Percentiles rank a stretch among this genome's conserved stretches.
These are phyloP conservation scores for Tauraco hartlaubi DNA, from an alignment of 2,797 vertebrate genomes.

Conservation along the genomic window DNA sequence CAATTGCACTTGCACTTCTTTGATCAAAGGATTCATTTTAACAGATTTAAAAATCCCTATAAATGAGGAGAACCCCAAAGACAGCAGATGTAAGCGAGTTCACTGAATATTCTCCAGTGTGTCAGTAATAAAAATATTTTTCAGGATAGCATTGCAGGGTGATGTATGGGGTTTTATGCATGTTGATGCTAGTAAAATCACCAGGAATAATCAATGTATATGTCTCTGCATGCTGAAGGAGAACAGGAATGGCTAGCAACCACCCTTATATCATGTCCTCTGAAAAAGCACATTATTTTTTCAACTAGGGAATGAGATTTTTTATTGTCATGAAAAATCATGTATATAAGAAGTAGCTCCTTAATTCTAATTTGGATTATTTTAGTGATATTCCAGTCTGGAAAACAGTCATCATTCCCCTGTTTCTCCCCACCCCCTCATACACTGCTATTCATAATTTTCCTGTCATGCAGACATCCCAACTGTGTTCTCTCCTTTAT, in stretches of 20 bases:
- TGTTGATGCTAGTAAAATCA: neutral
- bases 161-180: constrained; percentile 6
- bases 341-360: neutral
- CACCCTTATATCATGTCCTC: neutral
- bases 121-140: neutral
- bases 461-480: neutral
- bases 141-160: neutral
- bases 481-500: neutral
- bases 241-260: neutral
- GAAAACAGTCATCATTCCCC: neutral
- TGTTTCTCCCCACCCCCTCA: neutral
- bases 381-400: neutral
- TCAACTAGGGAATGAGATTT: neutral
- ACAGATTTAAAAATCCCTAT: neutral
- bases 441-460: constrained; percentile 17
- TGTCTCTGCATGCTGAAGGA: neutral
- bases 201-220: constrained; percentile 20
- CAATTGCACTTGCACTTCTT: neutral
- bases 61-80: neutral
- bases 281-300: neutral
- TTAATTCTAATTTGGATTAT: constrained; percentile 9
- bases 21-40: neutral
- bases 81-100: neutral
- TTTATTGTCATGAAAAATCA: neutral
- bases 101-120: neutral